phyloP scores from a whole-genome alignment of 2,888 invertebrate species.

The Nomada flava region DNA sequence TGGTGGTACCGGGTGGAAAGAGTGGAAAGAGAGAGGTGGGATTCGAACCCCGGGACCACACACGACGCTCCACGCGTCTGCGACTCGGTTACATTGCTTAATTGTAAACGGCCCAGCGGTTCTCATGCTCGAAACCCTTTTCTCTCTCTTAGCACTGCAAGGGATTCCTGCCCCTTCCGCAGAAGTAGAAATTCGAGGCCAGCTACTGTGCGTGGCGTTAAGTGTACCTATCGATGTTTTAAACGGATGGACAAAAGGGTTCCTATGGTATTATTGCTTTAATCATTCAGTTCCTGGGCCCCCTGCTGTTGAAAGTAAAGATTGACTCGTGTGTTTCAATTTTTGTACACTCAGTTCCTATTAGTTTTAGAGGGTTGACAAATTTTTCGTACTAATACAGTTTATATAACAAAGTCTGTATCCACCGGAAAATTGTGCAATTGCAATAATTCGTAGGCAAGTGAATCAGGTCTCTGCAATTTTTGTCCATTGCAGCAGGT shows the following conservation, averaged over 20 bases:
- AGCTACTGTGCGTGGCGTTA: not conserved
- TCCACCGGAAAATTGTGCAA: no score
- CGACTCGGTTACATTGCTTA: constrained; percentile 84
- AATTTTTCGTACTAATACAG: no score
- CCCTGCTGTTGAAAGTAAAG: no score
- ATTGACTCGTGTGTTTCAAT: no score
- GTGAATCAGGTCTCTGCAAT: not conserved
- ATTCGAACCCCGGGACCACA: constrained; percentile 82
- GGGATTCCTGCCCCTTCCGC: not conserved
- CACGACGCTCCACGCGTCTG: constrained; percentile 84
- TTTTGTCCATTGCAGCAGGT: constrained; percentile 13
- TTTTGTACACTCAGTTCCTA: no score
- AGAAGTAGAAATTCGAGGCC: not conserved
- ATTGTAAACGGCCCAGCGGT: constrained; percentile 83
- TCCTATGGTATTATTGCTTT: not conserved
- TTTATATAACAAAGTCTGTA: no score
- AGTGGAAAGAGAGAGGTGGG: constrained; percentile 77
- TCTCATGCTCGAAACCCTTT: constrained; percentile 71
- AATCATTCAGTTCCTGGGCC: no score
- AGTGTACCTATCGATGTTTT: not conserved
- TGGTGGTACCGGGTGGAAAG: constrained; percentile 70
- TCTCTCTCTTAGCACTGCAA: not conserved
- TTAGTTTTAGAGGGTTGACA: no score
- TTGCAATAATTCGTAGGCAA: no score
- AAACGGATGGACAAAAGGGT: not conserved